These are phyloP conservation scores for Periophthalmus modestus DNA, from an alignment of 2,113 vertebrate genomes.

Conservation along the genomic window DNA sequence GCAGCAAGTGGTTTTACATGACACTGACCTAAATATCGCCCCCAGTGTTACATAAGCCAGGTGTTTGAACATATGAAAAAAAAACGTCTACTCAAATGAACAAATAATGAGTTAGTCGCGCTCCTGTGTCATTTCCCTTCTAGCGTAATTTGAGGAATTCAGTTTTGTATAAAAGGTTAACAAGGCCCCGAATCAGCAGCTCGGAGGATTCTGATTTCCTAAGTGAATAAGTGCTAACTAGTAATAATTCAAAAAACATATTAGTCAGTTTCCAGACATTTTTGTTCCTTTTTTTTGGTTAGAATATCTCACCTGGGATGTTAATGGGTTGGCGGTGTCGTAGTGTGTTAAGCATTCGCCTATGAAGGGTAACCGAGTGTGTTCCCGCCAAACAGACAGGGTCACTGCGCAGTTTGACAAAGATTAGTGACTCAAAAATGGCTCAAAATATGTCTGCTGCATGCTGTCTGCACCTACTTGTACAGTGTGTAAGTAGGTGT, in stretches of 20 bases:
- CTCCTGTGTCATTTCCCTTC: neutral
- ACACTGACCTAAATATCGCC: neutral
- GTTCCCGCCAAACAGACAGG: too few species aligned
- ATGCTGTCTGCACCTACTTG: too few species aligned
- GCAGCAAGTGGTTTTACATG: neutral
- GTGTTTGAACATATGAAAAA: neutral
- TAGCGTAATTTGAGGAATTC: neutral
- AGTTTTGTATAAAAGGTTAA: slow-evolving; percentile 2
- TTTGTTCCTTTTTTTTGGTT: too few species aligned
- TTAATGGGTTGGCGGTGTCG: too few species aligned
- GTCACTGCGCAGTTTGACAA: too few species aligned
- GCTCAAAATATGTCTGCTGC: too few species aligned
- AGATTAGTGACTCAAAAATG: too few species aligned
- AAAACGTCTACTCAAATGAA: neutral
- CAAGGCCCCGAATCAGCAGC: neutral
- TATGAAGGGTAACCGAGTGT: too few species aligned
- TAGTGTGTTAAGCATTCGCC: too few species aligned
- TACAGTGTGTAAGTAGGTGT: too few species aligned
- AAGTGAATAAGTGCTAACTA: neutral
- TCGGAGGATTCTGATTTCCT: neutral
- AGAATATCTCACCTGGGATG: too few species aligned
- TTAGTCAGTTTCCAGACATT: neutral
- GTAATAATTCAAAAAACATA: neutral
- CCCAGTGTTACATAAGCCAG: neutral
- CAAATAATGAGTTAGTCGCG: neutral